Evolutionary conservation across 2,113 vertebrate species (phyloP), one percentile per base, ranked within the genome.

Genomic region (Sialia sialis): DNA sequence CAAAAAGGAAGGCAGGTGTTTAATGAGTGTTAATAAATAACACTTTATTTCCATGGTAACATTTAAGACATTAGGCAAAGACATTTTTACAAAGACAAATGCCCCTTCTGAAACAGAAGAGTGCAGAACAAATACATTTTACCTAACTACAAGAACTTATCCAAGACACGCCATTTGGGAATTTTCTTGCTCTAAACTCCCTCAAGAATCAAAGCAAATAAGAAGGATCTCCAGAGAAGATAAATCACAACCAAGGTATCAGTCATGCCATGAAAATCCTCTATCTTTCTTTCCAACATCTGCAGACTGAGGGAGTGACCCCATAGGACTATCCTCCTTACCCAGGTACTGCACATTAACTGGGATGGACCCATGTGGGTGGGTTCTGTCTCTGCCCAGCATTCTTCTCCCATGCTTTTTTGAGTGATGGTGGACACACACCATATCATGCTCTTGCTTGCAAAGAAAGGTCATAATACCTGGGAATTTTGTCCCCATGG

Each of bases 21-120:
- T 90, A 90, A 80, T 66, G 41, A 73, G 27, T 59, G 44, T 77
- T 90, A 87, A 87, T 90, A 93, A 91, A 58, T 49, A 86, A 74
- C 49, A 48, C 20, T 91, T 96, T 75, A 94, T 91, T 94, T 86
- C 75, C 67, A 77, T 90, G 54, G 58, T 77, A 91, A 93, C 60
- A 72, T 58, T 87, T 87, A 67, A 93, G 32, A n/a, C n/a, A 41
- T 59, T 59, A 48, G 44, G 59, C 34, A 81, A 77, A 90, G 72
- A 67, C 25, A 55, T 70, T 92, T 88, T 41, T 58, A 36, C 14
- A 79, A 74, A 89, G 43, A 39, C 41, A 80, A 55, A 74, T 63
- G 3, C 5, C 48, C 9, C 16, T 11, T 77, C 52, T 58, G 60
- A 84, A 86, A 63, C 30, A 77, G 38, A n/a, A 56, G 7, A 54